Evolutionary conservation across 2,797 vertebrate genomes (phyloP).

Genomic region (Eupleurogrammus muticus): DNA sequence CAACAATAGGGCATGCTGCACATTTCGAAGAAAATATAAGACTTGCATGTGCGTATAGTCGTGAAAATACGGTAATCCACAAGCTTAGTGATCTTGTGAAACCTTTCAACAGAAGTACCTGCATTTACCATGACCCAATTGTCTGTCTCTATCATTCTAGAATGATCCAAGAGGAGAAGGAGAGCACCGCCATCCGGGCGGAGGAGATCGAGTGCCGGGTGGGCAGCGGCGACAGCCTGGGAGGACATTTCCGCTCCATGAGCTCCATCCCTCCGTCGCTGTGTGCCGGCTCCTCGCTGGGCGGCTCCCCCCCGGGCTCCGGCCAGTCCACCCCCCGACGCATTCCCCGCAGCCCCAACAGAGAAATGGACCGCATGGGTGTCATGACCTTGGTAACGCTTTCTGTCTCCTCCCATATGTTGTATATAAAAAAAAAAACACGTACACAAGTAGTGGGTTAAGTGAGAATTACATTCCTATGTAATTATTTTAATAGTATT

Average conservation of each 20-base stretch:
- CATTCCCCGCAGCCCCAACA: slow-evolving; percentile 91
- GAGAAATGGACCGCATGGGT: slow-evolving; percentile 94
- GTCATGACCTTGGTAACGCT: slow-evolving; percentile 93
- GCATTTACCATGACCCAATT: too few relatives aligned
- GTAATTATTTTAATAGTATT: not conserved
- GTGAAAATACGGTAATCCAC: too few relatives aligned
- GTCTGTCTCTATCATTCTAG: slow-evolving; percentile 62
- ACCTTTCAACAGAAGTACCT: not conserved
- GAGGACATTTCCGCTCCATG: slow-evolving; percentile 89
- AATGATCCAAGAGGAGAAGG: slow-evolving; percentile 98
- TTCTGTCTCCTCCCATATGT: not conserved
- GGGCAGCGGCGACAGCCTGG: slow-evolving; percentile 90
- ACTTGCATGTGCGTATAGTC: too few relatives aligned
- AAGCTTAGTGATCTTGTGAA: not conserved
- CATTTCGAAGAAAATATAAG: too few relatives aligned
- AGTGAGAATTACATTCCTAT: not conserved
- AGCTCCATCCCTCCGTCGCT: slow-evolving; percentile 87
- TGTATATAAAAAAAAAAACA: not conserved
- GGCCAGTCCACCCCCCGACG: slow-evolving; percentile 92
- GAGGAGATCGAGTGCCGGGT: slow-evolving; percentile 96
- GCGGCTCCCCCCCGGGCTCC: slow-evolving; percentile 88
- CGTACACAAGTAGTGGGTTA: too few relatives aligned
- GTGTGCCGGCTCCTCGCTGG: slow-evolving; percentile 86
- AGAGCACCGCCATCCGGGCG: slow-evolving; percentile 92
- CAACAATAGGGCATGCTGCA: too few relatives aligned